A percentile compares a stretch with the other conserved stretches of the same genome.
phyloP scores from a whole-genome alignment of 2,888 invertebrate genomes.

The Seira ritae region DNA sequence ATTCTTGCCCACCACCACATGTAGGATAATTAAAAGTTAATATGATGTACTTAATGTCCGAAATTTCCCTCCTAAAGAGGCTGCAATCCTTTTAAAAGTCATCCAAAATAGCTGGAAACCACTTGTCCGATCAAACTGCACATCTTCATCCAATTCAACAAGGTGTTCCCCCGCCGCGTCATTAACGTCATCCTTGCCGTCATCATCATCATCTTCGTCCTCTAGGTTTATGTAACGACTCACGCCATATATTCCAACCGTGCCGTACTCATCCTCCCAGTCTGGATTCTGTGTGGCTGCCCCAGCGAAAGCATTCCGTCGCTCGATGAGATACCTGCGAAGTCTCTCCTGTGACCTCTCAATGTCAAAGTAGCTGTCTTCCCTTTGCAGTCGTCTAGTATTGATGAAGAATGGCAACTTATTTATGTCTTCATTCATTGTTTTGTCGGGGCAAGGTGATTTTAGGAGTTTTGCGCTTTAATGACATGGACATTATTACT shows the following conservation, averaged over 20 bases:
- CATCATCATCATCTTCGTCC: neutral
- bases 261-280: neutral
- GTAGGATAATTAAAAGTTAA: neutral
- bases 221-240: slow-evolving; percentile 29
- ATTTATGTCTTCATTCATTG: slow-evolving; percentile 41
- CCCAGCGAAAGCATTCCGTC: neutral
- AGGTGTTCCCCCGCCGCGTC: neutral
- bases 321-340: slow-evolving; percentile 16
- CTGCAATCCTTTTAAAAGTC: slow-evolving; percentile 40
- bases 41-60: neutral
- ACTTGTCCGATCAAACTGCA: slow-evolving; percentile 34
- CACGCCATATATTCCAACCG: slow-evolving; percentile 27
- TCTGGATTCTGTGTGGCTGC: too few species aligned
- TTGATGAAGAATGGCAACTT: slow-evolving; percentile 54
- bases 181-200: neutral
- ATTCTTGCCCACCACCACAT: neutral
- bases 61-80: slow-evolving; percentile 21
- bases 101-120: slow-evolving; percentile 40
- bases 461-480: neutral
- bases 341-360: slow-evolving; percentile 35
- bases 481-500: neutral
- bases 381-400: slow-evolving; percentile 36
- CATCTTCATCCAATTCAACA: slow-evolving; percentile 36
- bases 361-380: slow-evolving; percentile 52
- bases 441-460: neutral